Evolutionary conservation across 2,797 vertebrate species (phyloP).

Genomic region (Lagodon rhomboides): DNA sequence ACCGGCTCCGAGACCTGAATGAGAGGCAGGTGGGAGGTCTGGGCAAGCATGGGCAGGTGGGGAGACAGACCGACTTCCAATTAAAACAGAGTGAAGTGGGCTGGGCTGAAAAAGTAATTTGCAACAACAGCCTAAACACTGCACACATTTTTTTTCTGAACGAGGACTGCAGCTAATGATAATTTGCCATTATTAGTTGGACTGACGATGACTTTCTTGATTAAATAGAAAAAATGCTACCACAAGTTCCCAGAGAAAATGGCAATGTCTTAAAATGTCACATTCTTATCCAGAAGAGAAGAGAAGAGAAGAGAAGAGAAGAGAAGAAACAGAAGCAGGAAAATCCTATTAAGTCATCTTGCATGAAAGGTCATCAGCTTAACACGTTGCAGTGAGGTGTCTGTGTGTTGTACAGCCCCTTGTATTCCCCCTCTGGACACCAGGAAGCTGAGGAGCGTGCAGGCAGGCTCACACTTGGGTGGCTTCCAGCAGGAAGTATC

Average conservation of each 20-base stretch:
- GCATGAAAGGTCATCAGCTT: constrained; percentile 56
- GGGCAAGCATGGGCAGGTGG: constrained; percentile 38
- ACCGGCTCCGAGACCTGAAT: constrained; percentile 70
- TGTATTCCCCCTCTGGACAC: constrained; percentile 43
- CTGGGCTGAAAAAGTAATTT: constrained; percentile 39
- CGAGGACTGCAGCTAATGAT: background rate
- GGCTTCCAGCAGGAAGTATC: constrained; percentile 76
- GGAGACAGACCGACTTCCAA: constrained; percentile 58
- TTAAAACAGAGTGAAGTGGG: constrained; percentile 45
- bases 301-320: background rate
- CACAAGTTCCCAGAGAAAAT: background rate
- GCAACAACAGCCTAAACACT: constrained; percentile 11
- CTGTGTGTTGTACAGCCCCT: constrained; percentile 37
- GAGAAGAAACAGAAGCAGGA: constrained; percentile 30
- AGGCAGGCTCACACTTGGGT: constrained; percentile 61
- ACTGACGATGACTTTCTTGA: background rate
- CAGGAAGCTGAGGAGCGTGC: constrained; percentile 74
- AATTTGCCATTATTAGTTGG: background rate
- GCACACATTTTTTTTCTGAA: background rate
- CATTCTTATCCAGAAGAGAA: background rate
- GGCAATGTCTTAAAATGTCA: background rate
- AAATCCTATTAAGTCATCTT: constrained; percentile 56
- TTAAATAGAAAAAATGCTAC: background rate
- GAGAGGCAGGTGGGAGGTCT: constrained; percentile 69
- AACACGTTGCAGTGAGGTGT: constrained; percentile 40